Base-by-base conservation (phyloP, 2,888 invertebrate species). In the Adineta ricciae region DNA sequence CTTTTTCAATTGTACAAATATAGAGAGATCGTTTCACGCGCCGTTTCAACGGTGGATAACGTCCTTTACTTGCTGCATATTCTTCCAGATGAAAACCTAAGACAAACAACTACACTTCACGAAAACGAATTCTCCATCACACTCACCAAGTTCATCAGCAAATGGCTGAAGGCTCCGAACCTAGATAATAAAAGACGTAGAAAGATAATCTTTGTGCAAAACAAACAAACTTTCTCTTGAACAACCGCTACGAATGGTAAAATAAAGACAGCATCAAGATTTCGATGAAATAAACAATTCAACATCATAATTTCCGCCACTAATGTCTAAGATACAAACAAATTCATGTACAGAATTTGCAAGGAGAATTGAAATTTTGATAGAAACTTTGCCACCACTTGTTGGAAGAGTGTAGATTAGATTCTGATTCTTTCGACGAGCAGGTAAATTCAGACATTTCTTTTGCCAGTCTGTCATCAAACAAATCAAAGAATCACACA, bases 201-300 rank as follows among this genome's bases (percentile, higher is more conserved):
- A 64, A 32, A 32, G 1, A 19, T 14, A 19, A 27, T 64, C 32
- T 16, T 19, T 19, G 4, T 3, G 7, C n/a, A n/a, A n/a, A 64
- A 64, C 5, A 32, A 14, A 19, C 16, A 27, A 88, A 95, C 96
- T 93, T 98, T 98, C 91, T 98, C 98, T 90, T 98, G 97, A 0
- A 97, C 98, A 88, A 98, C 94, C 11, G 97, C 95, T 24, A 98
- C 96, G 92, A 94, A 98, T 0, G 98, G 98, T 86, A 98, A 91
- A 87, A 98, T 93, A 87, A 98, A 94, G 38, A 98, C 91, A 21
- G 93, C 95, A 92, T 96, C 95, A 88, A 93, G 94, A 88, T 94
- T 93, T 84, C 93, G 92, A 87, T 94, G 94, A 19, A 97, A 90
- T 11, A 97, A 91, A 91, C 97, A 95, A 78, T 94, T 92, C 32